These are phyloP conservation scores for Cyprinella venusta DNA, from an alignment of 2,797 vertebrate species.

Conservation along the genomic window DNA sequence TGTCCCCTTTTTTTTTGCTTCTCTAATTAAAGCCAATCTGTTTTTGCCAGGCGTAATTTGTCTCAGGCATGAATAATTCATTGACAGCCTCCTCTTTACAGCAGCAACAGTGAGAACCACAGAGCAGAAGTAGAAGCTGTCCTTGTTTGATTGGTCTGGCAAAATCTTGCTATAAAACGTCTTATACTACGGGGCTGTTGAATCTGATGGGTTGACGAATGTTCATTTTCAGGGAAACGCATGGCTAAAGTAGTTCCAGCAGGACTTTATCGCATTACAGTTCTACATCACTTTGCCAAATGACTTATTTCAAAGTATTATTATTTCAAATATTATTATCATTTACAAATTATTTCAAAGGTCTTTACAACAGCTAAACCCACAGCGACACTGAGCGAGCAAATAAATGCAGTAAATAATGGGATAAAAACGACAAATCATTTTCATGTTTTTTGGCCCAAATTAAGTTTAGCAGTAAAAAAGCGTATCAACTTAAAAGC, in stretches of 20 bases:
- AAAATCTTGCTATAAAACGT: neutral
- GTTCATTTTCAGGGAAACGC: neutral
- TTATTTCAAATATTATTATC: no score
- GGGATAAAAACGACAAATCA: neutral
- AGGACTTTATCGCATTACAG: neutral
- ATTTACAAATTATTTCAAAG: no score
- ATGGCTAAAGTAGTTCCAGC: no score
- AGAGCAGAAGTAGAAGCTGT: neutral
- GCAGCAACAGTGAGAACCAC: neutral
- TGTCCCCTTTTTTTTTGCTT: slow-evolving; percentile 22
- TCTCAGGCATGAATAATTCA: slow-evolving; percentile 50
- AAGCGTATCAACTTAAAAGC: neutral
- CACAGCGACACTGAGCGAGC: no score
- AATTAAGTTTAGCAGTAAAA: neutral
- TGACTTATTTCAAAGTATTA: no score
- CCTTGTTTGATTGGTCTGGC: slow-evolving; percentile 12
- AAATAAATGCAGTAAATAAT: neutral
- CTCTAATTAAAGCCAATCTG: slow-evolving; percentile 52
- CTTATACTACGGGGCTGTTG: neutral
- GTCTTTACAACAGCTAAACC: no score
- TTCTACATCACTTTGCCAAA: no score
- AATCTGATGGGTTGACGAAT: neutral
- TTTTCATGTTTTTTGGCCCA: neutral
- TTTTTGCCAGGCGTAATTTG: slow-evolving; percentile 44
- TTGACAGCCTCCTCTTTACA: neutral